phyloP scores from a whole-genome alignment of 2,797 vertebrate genomes.

The Trachops cirrhosus region DNA sequence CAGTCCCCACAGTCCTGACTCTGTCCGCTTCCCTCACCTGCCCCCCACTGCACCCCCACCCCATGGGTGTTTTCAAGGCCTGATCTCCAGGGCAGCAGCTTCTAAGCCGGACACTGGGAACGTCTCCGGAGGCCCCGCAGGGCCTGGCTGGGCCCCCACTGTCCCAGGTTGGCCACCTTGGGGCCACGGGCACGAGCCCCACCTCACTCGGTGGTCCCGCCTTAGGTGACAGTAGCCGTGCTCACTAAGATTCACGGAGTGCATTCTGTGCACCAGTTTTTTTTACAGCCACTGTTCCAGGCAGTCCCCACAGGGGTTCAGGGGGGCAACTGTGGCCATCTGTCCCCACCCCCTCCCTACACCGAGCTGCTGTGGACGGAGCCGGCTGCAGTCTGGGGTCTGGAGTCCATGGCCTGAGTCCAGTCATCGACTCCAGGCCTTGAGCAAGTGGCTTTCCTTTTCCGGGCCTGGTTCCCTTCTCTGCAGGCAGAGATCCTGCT shows the following conservation, averaged over 20 bases:
- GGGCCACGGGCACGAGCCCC: fast-evolving
- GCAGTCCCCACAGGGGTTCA: background rate
- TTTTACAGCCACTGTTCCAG: background rate
- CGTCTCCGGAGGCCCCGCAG: background rate
- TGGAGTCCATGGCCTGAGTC: background rate
- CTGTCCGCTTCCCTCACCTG: background rate
- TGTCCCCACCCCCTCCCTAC: too few species aligned
- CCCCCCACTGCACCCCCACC: too few species aligned
- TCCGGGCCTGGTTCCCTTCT: background rate
- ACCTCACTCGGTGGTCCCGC: fast-evolving
- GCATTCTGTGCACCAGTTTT: fast-evolving
- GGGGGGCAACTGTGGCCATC: background rate
- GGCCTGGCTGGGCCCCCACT: fast-evolving
- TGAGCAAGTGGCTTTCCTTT: background rate
- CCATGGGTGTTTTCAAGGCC: background rate
- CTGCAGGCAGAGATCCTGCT: background rate
- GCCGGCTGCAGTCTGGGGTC: background rate
- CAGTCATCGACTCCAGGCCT: background rate
- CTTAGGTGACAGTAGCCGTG: background rate
- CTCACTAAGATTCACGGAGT: background rate
- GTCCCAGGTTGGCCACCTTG: background rate
- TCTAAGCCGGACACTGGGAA: background rate
- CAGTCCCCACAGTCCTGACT: background rate
- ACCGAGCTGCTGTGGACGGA: background rate
- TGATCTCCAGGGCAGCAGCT: background rate